phyloP scores from a whole-genome alignment of 2,797 vertebrate genomes.

The Peromyscus nudipes region DNA sequence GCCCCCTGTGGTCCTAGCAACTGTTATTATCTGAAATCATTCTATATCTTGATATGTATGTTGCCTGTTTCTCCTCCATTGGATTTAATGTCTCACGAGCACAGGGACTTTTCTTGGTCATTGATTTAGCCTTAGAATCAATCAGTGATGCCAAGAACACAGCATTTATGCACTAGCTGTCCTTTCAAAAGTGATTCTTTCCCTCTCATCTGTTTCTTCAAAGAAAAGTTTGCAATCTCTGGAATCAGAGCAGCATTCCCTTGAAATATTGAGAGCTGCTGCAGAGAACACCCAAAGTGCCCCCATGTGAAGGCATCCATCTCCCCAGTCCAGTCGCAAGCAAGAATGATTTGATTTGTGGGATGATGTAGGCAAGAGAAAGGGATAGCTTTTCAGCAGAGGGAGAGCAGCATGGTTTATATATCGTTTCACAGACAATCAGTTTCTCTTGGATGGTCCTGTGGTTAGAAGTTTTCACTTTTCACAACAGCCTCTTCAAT shows the following conservation, averaged over 20 bases:
- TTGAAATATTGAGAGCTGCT: not conserved
- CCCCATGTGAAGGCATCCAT: not conserved
- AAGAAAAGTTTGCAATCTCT: not conserved
- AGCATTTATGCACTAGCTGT: not conserved
- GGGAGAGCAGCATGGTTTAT: not conserved
- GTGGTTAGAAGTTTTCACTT: slow-evolving; percentile 55
- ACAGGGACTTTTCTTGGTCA: not conserved
- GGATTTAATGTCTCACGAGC: slow-evolving; percentile 1
- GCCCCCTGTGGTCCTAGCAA: not conserved
- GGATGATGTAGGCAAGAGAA: not conserved
- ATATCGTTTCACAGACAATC: slow-evolving; percentile 21
- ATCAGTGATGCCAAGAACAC: not conserved
- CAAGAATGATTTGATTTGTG: not conserved
- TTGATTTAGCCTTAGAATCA: not conserved
- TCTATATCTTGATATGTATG: not conserved
- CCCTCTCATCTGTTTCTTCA: not conserved
- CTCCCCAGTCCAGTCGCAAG: not conserved
- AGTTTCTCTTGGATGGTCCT: slow-evolving; percentile 26
- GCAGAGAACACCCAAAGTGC: not conserved
- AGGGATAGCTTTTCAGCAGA: not conserved
- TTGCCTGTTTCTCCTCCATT: not conserved
- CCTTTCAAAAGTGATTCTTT: slow-evolving; percentile 27
- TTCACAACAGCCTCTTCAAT: slow-evolving; percentile 73
- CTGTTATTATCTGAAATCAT: slow-evolving; percentile 8
- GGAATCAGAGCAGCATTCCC: slow-evolving; percentile 15